Conservation (phyloP, 2,113 vertebrate species). For the Microtus oregoni region DNA sequence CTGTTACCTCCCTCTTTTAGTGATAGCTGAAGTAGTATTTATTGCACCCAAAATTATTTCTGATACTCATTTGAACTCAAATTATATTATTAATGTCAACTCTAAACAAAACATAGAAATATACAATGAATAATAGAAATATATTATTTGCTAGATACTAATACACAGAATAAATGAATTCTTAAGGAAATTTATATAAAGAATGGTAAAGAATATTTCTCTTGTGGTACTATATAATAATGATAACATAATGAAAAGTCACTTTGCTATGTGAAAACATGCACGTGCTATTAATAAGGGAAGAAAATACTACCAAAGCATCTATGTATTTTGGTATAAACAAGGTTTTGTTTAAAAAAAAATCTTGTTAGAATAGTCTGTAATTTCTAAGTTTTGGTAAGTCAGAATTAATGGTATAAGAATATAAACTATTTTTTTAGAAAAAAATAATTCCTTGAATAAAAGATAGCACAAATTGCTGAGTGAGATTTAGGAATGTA, state of each 20-base stretch:
- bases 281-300: not conserved
- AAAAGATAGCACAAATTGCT: slow-evolving; percentile 9
- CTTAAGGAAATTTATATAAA: not conserved
- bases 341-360: not conserved
- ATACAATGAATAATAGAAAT: not conserved
- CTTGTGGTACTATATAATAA: not conserved
- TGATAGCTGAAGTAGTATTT: not conserved
- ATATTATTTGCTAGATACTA: not conserved
- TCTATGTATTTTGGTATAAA: not conserved
- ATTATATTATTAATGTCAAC: not conserved
- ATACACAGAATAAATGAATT: not conserved
- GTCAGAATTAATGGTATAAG: not conserved
- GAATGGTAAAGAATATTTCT: not conserved
- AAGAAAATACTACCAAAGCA: not conserved
- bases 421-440: not conserved
- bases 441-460: not conserved
- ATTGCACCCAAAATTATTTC: not conserved
- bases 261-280: not conserved
- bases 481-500: not conserved
- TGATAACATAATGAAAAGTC: not conserved
- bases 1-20: not conserved
- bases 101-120: not conserved
- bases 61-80: not conserved
- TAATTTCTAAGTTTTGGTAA: not conserved
- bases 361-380: not conserved